Conservation (phyloP, 2,888 invertebrate genomes). For the Campoplex nolae region DNA sequence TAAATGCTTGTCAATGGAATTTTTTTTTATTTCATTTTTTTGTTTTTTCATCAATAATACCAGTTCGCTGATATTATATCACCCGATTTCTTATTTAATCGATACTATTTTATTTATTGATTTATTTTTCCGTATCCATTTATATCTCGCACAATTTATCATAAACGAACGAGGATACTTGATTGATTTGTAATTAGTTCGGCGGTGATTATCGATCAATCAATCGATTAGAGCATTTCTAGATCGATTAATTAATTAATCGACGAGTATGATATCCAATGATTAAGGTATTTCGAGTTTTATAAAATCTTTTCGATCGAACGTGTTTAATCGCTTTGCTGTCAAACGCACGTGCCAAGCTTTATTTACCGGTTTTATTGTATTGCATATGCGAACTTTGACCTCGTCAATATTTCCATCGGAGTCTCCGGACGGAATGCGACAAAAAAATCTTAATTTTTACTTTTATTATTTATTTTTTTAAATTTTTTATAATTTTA, state of each 20-base stretch:
- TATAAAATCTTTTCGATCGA: background rate
- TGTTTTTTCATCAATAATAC: background rate
- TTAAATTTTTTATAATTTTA: too few relatives aligned
- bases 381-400: background rate
- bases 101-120: conserved; percentile 1
- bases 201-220: conserved; percentile 9
- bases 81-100: conserved; percentile 33
- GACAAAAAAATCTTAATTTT: background rate
- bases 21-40: too few relatives aligned
- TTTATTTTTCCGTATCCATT: conserved; percentile 1
- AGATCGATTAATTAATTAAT: conserved; percentile 3
- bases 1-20: conserved; percentile 43
- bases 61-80: conserved; percentile 4
- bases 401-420: background rate
- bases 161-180: conserved; percentile 5
- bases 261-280: background rate
- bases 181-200: conserved; percentile 10
- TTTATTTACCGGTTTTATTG: background rate
- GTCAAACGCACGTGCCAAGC: background rate
- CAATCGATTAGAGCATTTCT: conserved; percentile 1
- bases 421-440: background rate
- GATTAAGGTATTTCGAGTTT: background rate
- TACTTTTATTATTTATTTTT: too few relatives aligned
- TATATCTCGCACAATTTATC: conserved; percentile 1
- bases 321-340: background rate